A percentile compares a stretch with the other conserved stretches of the same genome.
Evolutionary conservation across 2,797 vertebrate species (phyloP).

Genomic region (Menidia menidia): DNA sequence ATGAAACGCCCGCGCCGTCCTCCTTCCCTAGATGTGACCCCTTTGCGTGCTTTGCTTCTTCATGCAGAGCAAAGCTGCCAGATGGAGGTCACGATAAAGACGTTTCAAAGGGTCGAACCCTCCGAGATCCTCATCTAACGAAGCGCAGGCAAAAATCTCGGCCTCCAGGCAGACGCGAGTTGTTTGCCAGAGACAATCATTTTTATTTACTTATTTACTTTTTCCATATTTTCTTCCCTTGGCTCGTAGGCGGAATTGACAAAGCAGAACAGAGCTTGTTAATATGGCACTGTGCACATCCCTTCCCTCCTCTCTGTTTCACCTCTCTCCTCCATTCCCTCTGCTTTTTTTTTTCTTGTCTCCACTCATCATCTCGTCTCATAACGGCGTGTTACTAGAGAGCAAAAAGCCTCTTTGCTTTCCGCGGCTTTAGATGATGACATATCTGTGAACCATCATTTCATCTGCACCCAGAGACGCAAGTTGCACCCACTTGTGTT

Average conservation of each 20-base stretch:
- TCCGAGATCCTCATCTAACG: slow-evolving; percentile 54
- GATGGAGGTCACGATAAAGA: slow-evolving; percentile 50
- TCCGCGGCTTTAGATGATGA: slow-evolving; percentile 40
- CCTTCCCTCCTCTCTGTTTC: slow-evolving; percentile 28
- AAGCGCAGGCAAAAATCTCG: slow-evolving; percentile 46
- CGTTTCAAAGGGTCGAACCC: slow-evolving; percentile 33
- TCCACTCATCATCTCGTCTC: slow-evolving; percentile 51
- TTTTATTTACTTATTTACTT: slow-evolving; percentile 61
- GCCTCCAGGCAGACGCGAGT: slow-evolving; percentile 68
- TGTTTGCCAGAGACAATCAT: slow-evolving; percentile 65
- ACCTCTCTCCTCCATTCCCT: slow-evolving; percentile 45
- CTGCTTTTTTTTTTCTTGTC: slow-evolving; percentile 29
- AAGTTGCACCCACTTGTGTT: slow-evolving; percentile 32
- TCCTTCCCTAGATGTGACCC: background rate
- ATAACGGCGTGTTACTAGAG: slow-evolving; percentile 31
- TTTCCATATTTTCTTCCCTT: slow-evolving; percentile 38
- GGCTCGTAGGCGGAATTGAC: slow-evolving; percentile 63
- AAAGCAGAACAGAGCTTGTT: slow-evolving; percentile 75
- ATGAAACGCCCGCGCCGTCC: too few relatives aligned
- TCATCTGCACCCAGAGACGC: slow-evolving; percentile 38
- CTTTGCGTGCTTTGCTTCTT: slow-evolving; percentile 14
- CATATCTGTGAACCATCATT: slow-evolving; percentile 41
- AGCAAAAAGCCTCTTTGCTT: slow-evolving; percentile 30
- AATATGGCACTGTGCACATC: slow-evolving; percentile 58
- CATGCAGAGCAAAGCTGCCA: too few relatives aligned